Base-by-base conservation (phyloP, 2,113 vertebrate species). In the Cheilinus undulatus region DNA sequence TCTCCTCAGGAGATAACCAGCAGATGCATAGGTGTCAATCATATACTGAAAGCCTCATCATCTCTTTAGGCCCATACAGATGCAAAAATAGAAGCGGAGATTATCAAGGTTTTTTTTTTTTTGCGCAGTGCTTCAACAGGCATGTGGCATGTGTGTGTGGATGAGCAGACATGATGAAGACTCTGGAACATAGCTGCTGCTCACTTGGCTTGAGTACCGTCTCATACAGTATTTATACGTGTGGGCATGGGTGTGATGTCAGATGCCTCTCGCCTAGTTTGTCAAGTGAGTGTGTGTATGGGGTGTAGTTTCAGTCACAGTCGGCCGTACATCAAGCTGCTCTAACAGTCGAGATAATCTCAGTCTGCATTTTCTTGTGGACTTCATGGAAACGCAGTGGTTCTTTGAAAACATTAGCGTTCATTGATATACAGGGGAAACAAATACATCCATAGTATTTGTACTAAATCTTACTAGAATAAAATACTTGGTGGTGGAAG, bases 131-230 rank as follows among this genome's bases (percentile, higher is more conserved):
- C 51, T 50, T 53, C 27, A 27, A 57, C 48, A 54, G 38, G 58
- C 48, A 58, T 66, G 51, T n/a, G 5, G 48, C 45, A 5, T 76
- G 51, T 78, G 53, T 54, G 62, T 26, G 61, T 0, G 19, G 42
- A 42, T 56, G 28, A 68, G 60, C 8, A 49, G 45, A 67, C 60
- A 64, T 45, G 69, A 73, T 56, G 61, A 56, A 78, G 71, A 77
- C 63, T 89, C 86, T 89, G 82, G 75, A 75, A 49, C 49, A 67
- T 76, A 54, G 77, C 83, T 83, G 80, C 81, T 88, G 85, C 86
- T 89, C 81, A 88, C 20, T 90, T 89, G 85, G 83, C 76, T 54
- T 53, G 42, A 80, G 46, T 28, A 50, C 30, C 2, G 42, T 69
- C 13, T 84, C 76, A 53, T 70, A 32, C 76, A 77, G 75, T 64